Evolutionary conservation across 1,140 invertebrate species (phyloP).

Genomic region (Cotesia glomerata): DNA sequence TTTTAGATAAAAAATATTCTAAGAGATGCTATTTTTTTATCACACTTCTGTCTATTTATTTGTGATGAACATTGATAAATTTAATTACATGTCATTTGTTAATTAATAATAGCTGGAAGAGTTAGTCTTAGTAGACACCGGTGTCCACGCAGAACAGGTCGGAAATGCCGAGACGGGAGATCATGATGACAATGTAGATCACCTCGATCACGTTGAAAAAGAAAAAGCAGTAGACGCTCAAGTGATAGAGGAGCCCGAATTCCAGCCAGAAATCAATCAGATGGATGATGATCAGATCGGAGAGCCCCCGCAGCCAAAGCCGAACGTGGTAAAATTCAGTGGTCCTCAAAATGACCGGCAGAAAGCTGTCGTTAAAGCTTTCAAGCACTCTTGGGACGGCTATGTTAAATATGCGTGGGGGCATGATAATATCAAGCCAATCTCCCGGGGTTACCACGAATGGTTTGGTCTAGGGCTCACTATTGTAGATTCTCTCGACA

Average conservation of each 20-base stretch:
- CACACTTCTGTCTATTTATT: no score
- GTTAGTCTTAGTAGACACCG: slow-evolving; percentile 7
- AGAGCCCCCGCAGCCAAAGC: slow-evolving; percentile 56
- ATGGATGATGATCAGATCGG: slow-evolving; percentile 59
- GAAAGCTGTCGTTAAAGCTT: slow-evolving; percentile 81
- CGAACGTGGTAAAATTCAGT: slow-evolving; percentile 53
- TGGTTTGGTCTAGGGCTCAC: slow-evolving; percentile 94
- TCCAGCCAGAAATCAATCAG: slow-evolving; percentile 59
- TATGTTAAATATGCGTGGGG: slow-evolving; percentile 94
- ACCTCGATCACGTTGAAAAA: slow-evolving; percentile 22
- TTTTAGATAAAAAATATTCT: no score
- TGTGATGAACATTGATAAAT: not conserved
- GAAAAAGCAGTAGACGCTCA: slow-evolving; percentile 40
- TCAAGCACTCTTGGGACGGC: slow-evolving; percentile 89
- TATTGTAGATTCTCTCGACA: slow-evolving; percentile 89
- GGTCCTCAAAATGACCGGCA: slow-evolving; percentile 80
- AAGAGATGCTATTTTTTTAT: no score
- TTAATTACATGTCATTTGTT: slow-evolving; percentile 25
- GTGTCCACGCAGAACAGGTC: not conserved
- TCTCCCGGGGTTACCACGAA: slow-evolving; percentile 79
- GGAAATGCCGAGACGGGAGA: slow-evolving; percentile 26
- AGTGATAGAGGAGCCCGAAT: slow-evolving; percentile 58
- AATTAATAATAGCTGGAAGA: slow-evolving; percentile 41
- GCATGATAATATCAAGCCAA: slow-evolving; percentile 90
- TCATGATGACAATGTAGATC: slow-evolving; percentile 49